These are phyloP conservation scores for Martes martes DNA, from an alignment of 2,113 vertebrate species.

Conservation along the genomic window DNA sequence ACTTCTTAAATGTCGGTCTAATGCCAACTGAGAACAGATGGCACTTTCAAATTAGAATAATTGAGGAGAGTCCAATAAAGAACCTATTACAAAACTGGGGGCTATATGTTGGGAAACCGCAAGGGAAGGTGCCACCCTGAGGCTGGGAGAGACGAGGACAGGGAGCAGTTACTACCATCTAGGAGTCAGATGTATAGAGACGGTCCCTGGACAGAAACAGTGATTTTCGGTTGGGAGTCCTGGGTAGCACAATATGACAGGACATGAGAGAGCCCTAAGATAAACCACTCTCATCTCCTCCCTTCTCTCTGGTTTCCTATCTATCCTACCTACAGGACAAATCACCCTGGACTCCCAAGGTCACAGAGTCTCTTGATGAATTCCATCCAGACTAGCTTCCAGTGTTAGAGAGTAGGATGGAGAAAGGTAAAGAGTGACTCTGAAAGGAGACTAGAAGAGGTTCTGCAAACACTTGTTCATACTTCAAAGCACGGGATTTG, in stretches of 20 bases:
- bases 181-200: rapidly evolving
- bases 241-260: background rate
- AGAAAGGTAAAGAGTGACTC: background rate
- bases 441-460: background rate
- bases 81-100: background rate
- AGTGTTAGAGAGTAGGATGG: background rate
- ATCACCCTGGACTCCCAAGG: rapidly evolving
- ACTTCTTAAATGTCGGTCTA: background rate
- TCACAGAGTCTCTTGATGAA: background rate
- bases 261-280: background rate
- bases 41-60: slow-evolving; percentile 12
- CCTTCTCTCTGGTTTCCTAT: background rate
- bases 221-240: no score
- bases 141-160: background rate
- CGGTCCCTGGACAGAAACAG: rapidly evolving
- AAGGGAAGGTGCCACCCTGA: background rate
- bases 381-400: background rate
- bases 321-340: background rate
- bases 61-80: slow-evolving; percentile 19
- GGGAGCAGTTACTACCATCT: rapidly evolving
- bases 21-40: slow-evolving; percentile 13
- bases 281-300: background rate
- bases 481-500: background rate
- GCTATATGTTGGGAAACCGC: background rate
- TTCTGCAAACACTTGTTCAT: background rate